phyloP scores from a whole-genome alignment of 2,888 invertebrate genomes.

The Pemphredon lugubris region DNA sequence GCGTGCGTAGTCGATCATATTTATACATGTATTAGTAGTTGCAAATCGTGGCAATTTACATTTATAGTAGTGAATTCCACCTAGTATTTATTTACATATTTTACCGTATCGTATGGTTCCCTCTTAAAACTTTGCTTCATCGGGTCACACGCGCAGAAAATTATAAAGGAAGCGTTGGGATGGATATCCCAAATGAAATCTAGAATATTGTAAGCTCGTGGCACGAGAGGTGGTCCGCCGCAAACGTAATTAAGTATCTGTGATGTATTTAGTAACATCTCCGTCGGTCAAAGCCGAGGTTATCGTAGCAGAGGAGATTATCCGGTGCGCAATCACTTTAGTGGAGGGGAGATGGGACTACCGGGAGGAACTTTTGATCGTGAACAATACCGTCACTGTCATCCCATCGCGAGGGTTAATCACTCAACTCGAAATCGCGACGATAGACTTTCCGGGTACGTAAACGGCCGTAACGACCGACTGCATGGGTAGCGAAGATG shows the following conservation, averaged over 20 bases:
- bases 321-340: slow-evolving; percentile 76
- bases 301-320: slow-evolving; percentile 67
- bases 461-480: no score
- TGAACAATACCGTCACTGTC: slow-evolving; percentile 75
- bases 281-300: slow-evolving; percentile 35
- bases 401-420: slow-evolving; percentile 71
- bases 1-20: no score
- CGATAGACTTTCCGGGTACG: background rate
- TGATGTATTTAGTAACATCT: slow-evolving; percentile 55
- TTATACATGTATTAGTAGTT: no score
- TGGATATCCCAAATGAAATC: background rate
- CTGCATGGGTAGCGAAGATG: no score
- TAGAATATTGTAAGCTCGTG: slow-evolving; percentile 1
- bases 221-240: slow-evolving; percentile 35
- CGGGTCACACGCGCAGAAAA: no score
- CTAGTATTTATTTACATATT: no score
- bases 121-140: no score
- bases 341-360: slow-evolving; percentile 28
- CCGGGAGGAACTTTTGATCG: slow-evolving; percentile 58
- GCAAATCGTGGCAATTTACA: no score
- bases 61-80: no score
- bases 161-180: no score
- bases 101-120: no score
- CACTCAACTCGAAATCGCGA: slow-evolving; percentile 68
- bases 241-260: slow-evolving; percentile 57